Evolutionary conservation across 2,797 vertebrate genomes (phyloP), one percentile per base, ranked within the genome.

Genomic region (Xenopus petersii): DNA sequence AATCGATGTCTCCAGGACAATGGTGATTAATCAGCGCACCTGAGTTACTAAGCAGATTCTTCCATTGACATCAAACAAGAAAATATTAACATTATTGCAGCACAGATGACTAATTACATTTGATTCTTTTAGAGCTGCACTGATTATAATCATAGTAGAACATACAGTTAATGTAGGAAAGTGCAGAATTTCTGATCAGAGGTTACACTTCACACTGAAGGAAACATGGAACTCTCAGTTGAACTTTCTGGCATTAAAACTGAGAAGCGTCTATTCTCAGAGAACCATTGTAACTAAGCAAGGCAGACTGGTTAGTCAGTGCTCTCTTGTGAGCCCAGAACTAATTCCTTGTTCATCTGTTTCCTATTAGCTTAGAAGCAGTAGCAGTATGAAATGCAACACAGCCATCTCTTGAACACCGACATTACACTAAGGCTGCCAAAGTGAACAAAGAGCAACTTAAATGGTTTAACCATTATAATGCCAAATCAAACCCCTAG

Each of bases 321-420:
- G 73, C 77, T 79, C 83, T 73, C 82, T 83, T 83, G 73, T 81
- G 66, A 80, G 77, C 21, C 0, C 72, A 78, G 80, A 71, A 79
- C 10, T 82, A 73, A 71, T 80, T 80, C 84, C 73, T 80, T 75
- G 0, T 81, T 82, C 86, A 87, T 86, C 82, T 88, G 86, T 83
- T 87, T 85, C 85, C 75, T 75, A 83, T 88, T 84, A 88, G 64
- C 13, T 75, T 55, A 82, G 83, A 80, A 82, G 84, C 84, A 81
- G 87, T 88, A 89, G 88, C 87, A 84, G 84, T 64, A 56, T 84
- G 84, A 83, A 85, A 80, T 68, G 58, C 66, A 77, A 81, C 70
- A 64, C 68, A 61, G 83, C 83, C 83, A 81, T 79, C 80, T 75
- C 16, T 33, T 67, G 77, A 81, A 70, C 82, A 51, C 56, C 69